Evolutionary conservation across 2,113 vertebrate genomes (phyloP), one percentile per base, ranked within the genome.

Genomic region (Capreolus pygargus): DNA sequence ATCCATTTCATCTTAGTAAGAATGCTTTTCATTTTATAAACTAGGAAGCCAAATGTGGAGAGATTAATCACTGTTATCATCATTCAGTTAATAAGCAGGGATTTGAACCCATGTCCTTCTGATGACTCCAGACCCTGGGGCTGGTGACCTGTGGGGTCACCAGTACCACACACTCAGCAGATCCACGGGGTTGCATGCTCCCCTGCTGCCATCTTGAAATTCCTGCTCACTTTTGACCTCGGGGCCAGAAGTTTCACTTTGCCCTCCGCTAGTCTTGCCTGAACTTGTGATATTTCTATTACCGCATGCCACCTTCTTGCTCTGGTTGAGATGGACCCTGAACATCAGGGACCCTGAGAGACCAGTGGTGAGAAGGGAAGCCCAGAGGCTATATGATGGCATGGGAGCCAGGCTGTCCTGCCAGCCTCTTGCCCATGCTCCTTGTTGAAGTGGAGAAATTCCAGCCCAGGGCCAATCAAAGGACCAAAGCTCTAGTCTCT

Each of bases 341-440:
- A 25, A 28, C 2, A 1, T 10, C 58, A 7, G 82, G 90, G 82
- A 15, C 52, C 0, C 0, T 0, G 19, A 13, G 55, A 27, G n/a
- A 14, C 27, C 52, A 3, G 5, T 0, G 6, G 21, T 23, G 67
- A 14, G 30, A 30, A 19, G 82, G 21, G 70, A 39, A 4, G 55
- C 16, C 10, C 10, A 1, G 33, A 39, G 27, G 7, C 52, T 2
- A 0, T 19, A 11, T 5, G 27, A 7, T 1, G 43, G 0, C 3
- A 0, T 6, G 21, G 92, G 43, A 12, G 2, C 25, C 6, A 1
- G 7, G 2, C 1, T 12, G 6, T 60, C 47, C 91, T 6, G 7
- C 25, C 11, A 36, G 17, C 10, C 30, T 30, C 21, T 2, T 10
- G 0, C 14, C 27, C 67, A 12, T 0, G 3, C 21, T 50, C 25